Base-by-base conservation (phyloP, 1,140 invertebrate species). In the Elymnias hypermnestra region DNA sequence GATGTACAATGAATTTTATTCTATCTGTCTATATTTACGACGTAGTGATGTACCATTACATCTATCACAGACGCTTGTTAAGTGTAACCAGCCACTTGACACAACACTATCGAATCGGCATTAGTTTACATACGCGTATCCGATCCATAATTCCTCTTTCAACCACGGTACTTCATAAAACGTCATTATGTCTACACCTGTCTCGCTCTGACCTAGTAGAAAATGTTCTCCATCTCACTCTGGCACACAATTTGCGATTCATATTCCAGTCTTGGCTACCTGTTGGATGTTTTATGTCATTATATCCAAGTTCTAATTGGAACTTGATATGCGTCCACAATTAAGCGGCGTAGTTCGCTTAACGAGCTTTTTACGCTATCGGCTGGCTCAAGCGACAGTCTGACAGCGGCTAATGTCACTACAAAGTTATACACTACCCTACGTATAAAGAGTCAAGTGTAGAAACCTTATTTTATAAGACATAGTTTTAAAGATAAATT, bases 271-370 rank as follows among this genome's bases (percentile, higher is more conserved):
- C 53, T 39, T 46, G 33, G 65, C 57, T 58, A 63, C 57, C 55
- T 63, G 55, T 58, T 62, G 59, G 36, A 52, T 65, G 62, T 62
- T 66, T 69, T 72, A 61, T 68, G 68, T 71, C 75, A 75, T 75
- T 75, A 77, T 65, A 64, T 49, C 57, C 53, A 51, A 54, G 52
- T 63, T 74, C 71, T 83, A 83, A 83, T 83, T 78, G 73, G 72
- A 77, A 72, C 59, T 71, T 72, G 77, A 79, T 77, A 83, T 75
- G 71, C 69, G 67, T 75, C 61, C 57, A 75, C 72, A 74, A 76
- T 76, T 71, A 79, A 70, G 55, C 57, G 55, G 54, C 56, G 60
- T 74, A 65, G 69, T 81, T 69, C 62, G 62, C 72, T 75, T 72
- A 77, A 82, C 69, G 71, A 77, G 72, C 63, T 75, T 78, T 72